Conservation (phyloP, 2,888 invertebrate species). For the Melanostoma scalare region DNA sequence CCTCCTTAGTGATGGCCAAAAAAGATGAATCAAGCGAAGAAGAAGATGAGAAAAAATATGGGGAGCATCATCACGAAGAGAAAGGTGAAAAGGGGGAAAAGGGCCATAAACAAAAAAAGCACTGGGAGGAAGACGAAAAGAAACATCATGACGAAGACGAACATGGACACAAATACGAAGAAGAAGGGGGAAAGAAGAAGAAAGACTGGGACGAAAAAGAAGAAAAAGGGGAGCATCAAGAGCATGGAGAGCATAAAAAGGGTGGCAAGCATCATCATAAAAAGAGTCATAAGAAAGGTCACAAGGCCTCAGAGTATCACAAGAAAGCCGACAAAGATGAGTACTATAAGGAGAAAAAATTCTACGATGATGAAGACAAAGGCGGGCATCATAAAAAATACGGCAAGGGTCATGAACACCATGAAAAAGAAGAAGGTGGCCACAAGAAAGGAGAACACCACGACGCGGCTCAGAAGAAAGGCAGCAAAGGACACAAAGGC, state of each 20-base stretch:
- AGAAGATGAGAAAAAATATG: conserved; percentile 80
- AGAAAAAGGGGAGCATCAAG: conserved; percentile 90
- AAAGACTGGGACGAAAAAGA: conserved; percentile 90
- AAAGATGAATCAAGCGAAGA: conserved; percentile 79
- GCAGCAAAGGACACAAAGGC: conserved; percentile 91
- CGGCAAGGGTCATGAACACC: conserved; percentile 90
- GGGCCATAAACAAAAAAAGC: conserved; percentile 89
- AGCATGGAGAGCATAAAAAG: conserved; percentile 89
- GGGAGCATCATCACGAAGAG: conserved; percentile 78
- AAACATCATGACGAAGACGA: conserved; percentile 91
- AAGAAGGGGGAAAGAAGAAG: conserved; percentile 91
- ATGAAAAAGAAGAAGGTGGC: conserved; percentile 89
- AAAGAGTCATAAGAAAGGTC: conserved; percentile 92
- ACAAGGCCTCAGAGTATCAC: conserved; percentile 92
- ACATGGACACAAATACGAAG: conserved; percentile 89
- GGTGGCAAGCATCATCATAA: conserved; percentile 91
- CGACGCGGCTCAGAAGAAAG: conserved; percentile 90
- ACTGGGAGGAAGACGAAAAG: conserved; percentile 90
- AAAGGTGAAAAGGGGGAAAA: conserved; percentile 90
- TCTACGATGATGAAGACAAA: conserved; percentile 93
- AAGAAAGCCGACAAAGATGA: conserved; percentile 94
- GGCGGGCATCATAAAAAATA: conserved; percentile 92
- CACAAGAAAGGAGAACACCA: conserved; percentile 92
- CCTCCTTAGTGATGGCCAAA: conserved; percentile 77
- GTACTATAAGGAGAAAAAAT: conserved; percentile 93